Base-by-base conservation (phyloP, 2,888 invertebrate species). In the Drosophila robusta region DNA sequence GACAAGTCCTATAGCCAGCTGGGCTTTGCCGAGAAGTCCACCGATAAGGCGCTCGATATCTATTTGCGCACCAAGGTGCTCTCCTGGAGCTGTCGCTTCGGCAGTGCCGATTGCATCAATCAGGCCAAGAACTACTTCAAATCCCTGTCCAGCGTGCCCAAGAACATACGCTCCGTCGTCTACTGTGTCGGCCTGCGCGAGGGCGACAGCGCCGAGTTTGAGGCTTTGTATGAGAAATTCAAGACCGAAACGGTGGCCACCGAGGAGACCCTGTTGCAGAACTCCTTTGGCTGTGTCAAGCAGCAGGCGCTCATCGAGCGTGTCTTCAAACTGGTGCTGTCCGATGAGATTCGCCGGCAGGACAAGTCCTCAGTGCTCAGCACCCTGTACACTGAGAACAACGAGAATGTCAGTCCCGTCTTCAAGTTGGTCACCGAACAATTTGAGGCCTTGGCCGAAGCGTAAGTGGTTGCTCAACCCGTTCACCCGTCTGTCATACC, bases 101-200 rank as follows among this genome's bases (percentile, higher is more conserved):
- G 94, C 2, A 93, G 94, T 41, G 72, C 90, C 1, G 93, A 93
- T 3, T 97, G 97, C 80, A 89, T 94, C 4, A 74, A 83, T 0
- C 92, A 94, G 29, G 92, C 94, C 0, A 88, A 90, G 12, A 60
- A 71, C 18, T 82, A 92, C 34, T 95, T 94, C 75, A 74, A 75
- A 2, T 83, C 83, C 0, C 50, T 72, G 18, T 4, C 55, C 8
- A 55, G 56, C 5, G 88, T 94, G 29, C 93, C 94, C 22, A 93
- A 94, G 7, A 95, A 97, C 86, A 93, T 95, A 52, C 95, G 96
- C 54, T 91, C 93, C 24, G 93, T 94, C 52, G 95, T 97, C 0
- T 97, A 97, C 92, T 97, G 97, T 89, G 94, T 94, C 18, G 96
- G 94, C 1, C 93, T 97, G 8, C 94, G 94, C n/a, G 90, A 94